Evolutionary conservation across 2,888 invertebrate genomes (phyloP), one percentile per base, ranked within the genome.

Genomic region (Rotaria sp.): DNA sequence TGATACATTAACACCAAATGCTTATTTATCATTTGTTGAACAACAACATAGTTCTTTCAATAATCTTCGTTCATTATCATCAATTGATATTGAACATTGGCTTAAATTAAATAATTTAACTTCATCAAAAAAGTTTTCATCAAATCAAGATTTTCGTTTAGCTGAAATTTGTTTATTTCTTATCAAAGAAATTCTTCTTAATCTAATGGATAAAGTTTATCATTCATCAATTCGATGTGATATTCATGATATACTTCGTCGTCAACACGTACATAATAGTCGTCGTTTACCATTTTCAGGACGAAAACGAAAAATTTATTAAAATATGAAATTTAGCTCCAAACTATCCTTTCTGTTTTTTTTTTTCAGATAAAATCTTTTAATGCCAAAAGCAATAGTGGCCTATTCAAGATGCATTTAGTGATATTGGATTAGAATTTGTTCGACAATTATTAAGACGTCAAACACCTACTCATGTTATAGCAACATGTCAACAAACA

Each of bases 351-450:
- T 30, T 59, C 3, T 26, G 15, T 5, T 5, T 52, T 52, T 52
- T 21, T 52, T 2, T 52, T 52, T 67, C 67, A 35, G 55, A 55
- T 55, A 55, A 55, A 55, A 8, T 26, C 8, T 26, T 55, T 5
- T 67, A 8, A 45, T 35, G 26, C 13, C 45, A 45, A 41, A 80
- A 45, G 26, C 26, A 13, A 45, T n/a, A 45, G 80, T 80, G 10
- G 10, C 85, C 89, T 11, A 52, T 89, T 35, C 89, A 89, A 87
- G 89, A 89, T 5, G 89, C 89, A 26, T 89, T 89, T 84, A 87
- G 89, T 24, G 89, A 89, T 13, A 87, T 90, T 24, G 90, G 89
- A n/a, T 87, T 89, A 15, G 89, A 89, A 87, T 90, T 89, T 86
- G 89, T 89, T 87, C 87, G 88, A 59, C 87, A 88, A 18, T 80